A percentile compares a stretch with the other conserved stretches of the same genome.
These are phyloP conservation scores for Mylabris sibirica DNA, from an alignment of 2,888 invertebrate genomes.

Conservation along the genomic window DNA sequence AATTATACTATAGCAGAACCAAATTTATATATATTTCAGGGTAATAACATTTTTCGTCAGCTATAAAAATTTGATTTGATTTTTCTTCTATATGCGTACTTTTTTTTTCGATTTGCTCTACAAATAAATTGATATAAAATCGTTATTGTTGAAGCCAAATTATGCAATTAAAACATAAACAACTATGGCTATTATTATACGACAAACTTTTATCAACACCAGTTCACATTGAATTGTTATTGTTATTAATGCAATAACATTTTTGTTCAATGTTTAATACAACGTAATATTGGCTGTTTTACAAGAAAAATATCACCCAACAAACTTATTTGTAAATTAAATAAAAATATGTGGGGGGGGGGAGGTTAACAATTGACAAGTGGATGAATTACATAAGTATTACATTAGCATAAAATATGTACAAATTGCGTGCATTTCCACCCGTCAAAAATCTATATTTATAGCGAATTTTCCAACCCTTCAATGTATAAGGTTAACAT, in stretches of 20 bases:
- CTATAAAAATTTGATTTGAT: slow-evolving; percentile 4
- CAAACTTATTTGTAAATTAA: neutral
- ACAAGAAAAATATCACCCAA: neutral
- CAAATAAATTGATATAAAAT: slow-evolving; percentile 4
- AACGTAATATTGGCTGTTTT: neutral
- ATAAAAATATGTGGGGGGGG: neutral
- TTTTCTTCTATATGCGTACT: neutral
- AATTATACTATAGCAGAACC: neutral
- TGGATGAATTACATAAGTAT: too few relatives aligned
- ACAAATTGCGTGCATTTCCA: neutral
- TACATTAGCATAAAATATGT: neutral
- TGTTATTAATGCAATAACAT: slow-evolving; percentile 10
- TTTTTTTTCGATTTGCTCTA: neutral
- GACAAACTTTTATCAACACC: slow-evolving; percentile 7
- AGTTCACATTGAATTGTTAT: slow-evolving; percentile 10
- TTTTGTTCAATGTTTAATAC: slow-evolving; percentile 1
- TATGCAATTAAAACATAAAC: slow-evolving; percentile 12
- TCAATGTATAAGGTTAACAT: neutral
- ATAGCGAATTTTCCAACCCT: neutral
- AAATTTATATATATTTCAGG: neutral
- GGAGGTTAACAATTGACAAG: too few relatives aligned
- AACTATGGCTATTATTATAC: neutral
- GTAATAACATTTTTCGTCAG: neutral
- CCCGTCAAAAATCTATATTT: too few relatives aligned
- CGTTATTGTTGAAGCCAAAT: neutral